These are phyloP conservation scores for Centropus unirufus DNA, from an alignment of 2,113 vertebrate species.

Conservation along the genomic window DNA sequence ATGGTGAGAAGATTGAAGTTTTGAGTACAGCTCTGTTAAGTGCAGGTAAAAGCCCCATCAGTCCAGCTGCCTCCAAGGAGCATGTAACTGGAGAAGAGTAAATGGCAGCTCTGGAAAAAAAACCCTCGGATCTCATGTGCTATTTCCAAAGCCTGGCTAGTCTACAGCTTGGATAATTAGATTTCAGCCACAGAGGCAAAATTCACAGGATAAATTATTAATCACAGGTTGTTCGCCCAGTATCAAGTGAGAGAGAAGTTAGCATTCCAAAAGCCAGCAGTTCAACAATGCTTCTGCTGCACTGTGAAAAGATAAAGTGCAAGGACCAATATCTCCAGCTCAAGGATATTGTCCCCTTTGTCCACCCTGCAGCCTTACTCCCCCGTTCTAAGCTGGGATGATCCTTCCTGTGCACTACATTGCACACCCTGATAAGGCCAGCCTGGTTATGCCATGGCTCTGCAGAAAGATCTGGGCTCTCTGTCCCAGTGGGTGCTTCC, in stretches of 20 bases:
- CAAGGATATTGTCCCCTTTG: not conserved
- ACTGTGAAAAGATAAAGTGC: fast-evolving
- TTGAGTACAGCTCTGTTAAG: not conserved
- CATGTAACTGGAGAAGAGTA: not conserved
- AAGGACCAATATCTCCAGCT: not conserved
- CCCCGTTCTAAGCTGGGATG: fast-evolving
- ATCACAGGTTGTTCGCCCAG: not conserved
- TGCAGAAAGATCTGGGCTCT: not conserved
- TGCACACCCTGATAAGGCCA: fast-evolving
- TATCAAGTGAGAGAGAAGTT: not conserved
- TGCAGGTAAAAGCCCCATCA: not conserved
- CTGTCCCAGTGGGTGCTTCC: not conserved
- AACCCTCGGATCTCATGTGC: not conserved
- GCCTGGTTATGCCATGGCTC: fast-evolving
- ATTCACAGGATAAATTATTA: not conserved
- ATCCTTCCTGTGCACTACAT: fast-evolving
- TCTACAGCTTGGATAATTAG: not conserved
- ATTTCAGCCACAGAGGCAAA: not conserved
- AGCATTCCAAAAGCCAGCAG: not conserved
- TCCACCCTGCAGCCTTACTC: not conserved
- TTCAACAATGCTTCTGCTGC: fast-evolving
- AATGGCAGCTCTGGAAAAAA: not conserved
- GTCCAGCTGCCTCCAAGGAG: not conserved
- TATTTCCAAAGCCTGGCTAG: not conserved
- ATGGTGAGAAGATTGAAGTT: not conserved